Base-by-base conservation (phyloP, 1,140 invertebrate genomes). In the Procambarus clarkii region DNA sequence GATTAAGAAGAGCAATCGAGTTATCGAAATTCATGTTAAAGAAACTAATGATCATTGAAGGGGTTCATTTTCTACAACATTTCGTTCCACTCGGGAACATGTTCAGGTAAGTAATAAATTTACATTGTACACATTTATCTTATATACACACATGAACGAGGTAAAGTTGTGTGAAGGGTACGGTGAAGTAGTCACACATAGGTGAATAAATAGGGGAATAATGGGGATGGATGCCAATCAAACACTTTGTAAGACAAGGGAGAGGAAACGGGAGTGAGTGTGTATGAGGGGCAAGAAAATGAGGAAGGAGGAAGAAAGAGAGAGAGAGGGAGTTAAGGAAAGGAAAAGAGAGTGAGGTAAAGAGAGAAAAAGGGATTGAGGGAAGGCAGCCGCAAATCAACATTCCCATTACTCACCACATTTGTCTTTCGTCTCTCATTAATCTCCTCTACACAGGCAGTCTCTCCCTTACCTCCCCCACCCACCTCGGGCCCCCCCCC, bases 371-470 rank as follows among this genome's bases (percentile, higher is more conserved):
- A 45, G 46, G 21, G 60, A 85, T n/a, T 74, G 4, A 64, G 21
- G 21, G 60, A 64, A 18, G 60, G 11, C 15, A 4, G 60, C 76
- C 87, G 69, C 87, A 89, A 89, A 89, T 89, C 87, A 89, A 89
- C 87, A 18, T 89, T 74, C 46, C 87, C 87, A 89, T 89, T 89
- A 89, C 87, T 89, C 87, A 89, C 87, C 54, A 83, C 87, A 89
- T 89, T 89, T 89, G 87, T 89, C 87, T 89, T 83, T 64, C 60
- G 79, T 4, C 69, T 8, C 64, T 89, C 87, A 89, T 89, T 89
- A 82, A 89, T 89, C 87, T 89, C 64, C 58, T 44, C 86, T 54
- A 13, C 50, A 80, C 34, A 45, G 77, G 77, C 50, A n/a, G 64
- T 69, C n/a, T 88, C 79, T 81, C 74, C 60, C 86, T 80, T 77